Evolutionary conservation across 2,888 invertebrate genomes (phyloP).

Genomic region (Odiellus spinosus): DNA sequence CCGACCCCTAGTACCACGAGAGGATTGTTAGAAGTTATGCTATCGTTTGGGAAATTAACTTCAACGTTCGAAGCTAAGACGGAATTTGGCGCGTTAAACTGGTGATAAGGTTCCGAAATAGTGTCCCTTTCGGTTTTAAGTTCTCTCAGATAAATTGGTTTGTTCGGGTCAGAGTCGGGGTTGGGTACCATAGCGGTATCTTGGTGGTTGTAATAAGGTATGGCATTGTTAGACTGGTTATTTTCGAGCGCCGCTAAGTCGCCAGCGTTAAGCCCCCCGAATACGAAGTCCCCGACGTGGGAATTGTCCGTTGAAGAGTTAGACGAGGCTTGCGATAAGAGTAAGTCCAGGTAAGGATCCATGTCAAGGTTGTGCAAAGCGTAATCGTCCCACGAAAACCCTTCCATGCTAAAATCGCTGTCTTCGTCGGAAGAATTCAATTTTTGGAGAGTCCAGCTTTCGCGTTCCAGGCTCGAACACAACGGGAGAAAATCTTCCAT

Average conservation of each 20-base stretch:
- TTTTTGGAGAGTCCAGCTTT: constrained; percentile 26
- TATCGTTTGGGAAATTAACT: too few species aligned
- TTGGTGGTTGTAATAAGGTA: too few species aligned
- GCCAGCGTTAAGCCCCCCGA: too few species aligned
- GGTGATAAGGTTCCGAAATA: too few species aligned
- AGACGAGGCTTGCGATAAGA: neutral
- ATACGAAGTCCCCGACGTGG: constrained; percentile 2
- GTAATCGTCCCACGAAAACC: constrained; percentile 1
- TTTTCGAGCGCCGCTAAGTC: neutral
- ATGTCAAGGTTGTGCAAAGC: constrained; percentile 5
- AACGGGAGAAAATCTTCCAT: constrained; percentile 26
- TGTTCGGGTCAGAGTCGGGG: too few species aligned
- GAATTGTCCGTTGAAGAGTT: constrained; percentile 1
- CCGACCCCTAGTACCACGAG: constrained; percentile 30
- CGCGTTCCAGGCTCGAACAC: constrained; percentile 26
- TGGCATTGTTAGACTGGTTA: neutral
- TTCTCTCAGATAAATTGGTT: too few species aligned
- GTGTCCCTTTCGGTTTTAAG: too few species aligned
- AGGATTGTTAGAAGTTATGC: too few species aligned
- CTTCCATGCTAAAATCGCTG: constrained; percentile 1
- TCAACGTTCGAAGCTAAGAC: too few species aligned
- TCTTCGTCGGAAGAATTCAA: constrained; percentile 27
- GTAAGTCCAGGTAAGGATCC: constrained; percentile 7
- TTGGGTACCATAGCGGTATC: too few species aligned
- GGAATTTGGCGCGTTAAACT: too few species aligned